These are phyloP conservation scores for Lasioglossum villosulum DNA, from an alignment of 2,888 invertebrate species.

Conservation along the genomic window DNA sequence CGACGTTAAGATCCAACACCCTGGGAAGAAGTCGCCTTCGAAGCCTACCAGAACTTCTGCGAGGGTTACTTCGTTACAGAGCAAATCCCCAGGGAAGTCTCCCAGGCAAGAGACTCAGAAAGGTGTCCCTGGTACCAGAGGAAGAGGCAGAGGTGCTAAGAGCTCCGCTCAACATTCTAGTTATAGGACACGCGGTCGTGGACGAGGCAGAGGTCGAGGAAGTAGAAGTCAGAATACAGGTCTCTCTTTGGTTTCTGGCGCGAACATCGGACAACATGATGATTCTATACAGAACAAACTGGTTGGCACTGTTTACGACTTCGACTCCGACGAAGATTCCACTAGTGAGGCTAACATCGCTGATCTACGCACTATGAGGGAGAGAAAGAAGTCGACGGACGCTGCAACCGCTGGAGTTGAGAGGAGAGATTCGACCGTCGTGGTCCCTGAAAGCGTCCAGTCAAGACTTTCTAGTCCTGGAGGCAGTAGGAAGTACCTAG, in stretches of 20 bases:
- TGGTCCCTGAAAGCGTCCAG: slow-evolving; percentile 70
- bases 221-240: slow-evolving; percentile 64
- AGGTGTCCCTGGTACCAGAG: slow-evolving; percentile 81
- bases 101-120: slow-evolving; percentile 78
- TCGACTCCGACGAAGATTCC: slow-evolving; percentile 93
- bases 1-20: slow-evolving; percentile 56
- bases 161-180: slow-evolving; percentile 76
- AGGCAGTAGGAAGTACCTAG: slow-evolving; percentile 70
- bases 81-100: slow-evolving; percentile 90
- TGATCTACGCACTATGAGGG: slow-evolving; percentile 92
- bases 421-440: slow-evolving; percentile 62
- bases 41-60: slow-evolving; percentile 88
- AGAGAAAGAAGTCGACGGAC: slow-evolving; percentile 87
- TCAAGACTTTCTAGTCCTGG: slow-evolving; percentile 72
- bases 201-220: slow-evolving; percentile 82
- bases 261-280: slow-evolving; percentile 84
- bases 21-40: slow-evolving; percentile 86
- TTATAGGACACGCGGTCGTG: slow-evolving; percentile 79
- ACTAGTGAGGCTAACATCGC: slow-evolving; percentile 90
- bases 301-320: slow-evolving; percentile 94
- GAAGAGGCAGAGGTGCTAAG: slow-evolving; percentile 85
- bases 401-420: slow-evolving; percentile 49
- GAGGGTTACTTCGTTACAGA: slow-evolving; percentile 87
- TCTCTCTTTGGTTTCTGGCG: slow-evolving; percentile 64
- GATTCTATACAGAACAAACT: slow-evolving; percentile 92